A percentile compares a stretch with the other conserved stretches of the same genome.
These are phyloP conservation scores for Philonicus albiceps DNA, from an alignment of 2,888 invertebrate genomes.

Conservation along the genomic window DNA sequence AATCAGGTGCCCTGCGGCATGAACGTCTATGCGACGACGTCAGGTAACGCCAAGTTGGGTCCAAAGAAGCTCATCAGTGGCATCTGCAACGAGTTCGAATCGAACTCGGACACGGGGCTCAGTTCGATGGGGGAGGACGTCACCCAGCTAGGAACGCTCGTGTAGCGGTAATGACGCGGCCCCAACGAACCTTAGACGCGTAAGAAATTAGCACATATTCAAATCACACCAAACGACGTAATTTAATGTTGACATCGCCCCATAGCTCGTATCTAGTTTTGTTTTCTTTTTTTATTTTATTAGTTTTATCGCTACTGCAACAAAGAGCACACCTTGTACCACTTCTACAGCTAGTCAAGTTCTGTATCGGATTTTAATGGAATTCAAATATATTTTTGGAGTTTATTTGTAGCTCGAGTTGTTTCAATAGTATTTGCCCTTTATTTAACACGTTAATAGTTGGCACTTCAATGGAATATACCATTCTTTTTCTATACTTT, in stretches of 20 bases:
- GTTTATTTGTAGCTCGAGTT: conserved; percentile 3
- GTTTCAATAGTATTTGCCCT: background rate
- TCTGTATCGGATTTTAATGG: conserved; percentile 32
- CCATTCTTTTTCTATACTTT: background rate
- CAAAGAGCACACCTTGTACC: conserved; percentile 34
- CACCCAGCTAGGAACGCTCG: conserved; percentile 50
- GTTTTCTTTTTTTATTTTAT: conserved; percentile 25
- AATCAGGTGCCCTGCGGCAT: conserved; percentile 35
- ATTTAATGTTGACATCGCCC: conserved; percentile 31
- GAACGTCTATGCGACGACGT: conserved; percentile 8
- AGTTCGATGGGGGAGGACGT: conserved; percentile 50
- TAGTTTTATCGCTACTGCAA: conserved; percentile 2
- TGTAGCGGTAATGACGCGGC: conserved; percentile 21
- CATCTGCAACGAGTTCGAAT: conserved; percentile 46
- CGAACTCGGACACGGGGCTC: conserved; percentile 50
- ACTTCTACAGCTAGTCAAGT: conserved; percentile 39
- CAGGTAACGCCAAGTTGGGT: conserved; percentile 37
- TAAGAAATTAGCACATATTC: conserved; percentile 27
- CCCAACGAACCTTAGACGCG: background rate
- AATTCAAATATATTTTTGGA: conserved; percentile 39
- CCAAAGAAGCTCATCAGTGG: conserved; percentile 47
- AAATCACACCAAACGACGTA: conserved; percentile 34
- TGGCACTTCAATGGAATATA: too few relatives aligned
- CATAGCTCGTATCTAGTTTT: background rate
- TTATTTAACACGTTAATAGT: background rate